phyloP scores from a whole-genome alignment of 2,797 vertebrate genomes.

The Rallus crepitans region DNA sequence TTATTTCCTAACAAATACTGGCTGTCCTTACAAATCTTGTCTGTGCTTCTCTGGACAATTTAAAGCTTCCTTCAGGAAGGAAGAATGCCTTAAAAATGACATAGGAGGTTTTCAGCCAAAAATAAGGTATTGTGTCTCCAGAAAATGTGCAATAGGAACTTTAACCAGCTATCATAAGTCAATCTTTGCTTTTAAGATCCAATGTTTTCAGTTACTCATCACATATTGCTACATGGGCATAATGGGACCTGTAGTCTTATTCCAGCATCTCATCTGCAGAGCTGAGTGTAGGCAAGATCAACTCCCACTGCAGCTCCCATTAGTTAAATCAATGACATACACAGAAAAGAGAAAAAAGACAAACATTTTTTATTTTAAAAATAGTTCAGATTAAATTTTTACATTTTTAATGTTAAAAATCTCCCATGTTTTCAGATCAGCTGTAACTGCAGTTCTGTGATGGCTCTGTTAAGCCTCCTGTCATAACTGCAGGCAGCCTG shows the following conservation, averaged over 20 bases:
- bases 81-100: neutral
- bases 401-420: neutral
- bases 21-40: neutral
- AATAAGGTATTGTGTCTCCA: neutral
- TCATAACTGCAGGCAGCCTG: neutral
- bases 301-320: neutral
- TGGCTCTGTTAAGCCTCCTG: neutral
- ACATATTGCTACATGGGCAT: neutral
- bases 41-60: neutral
- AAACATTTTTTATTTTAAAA: neutral
- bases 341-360: neutral
- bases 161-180: neutral
- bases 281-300: neutral
- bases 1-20: neutral
- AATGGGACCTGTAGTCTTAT: neutral
- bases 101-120: neutral
- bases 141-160: neutral
- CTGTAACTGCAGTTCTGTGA: neutral
- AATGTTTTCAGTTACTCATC: too few species aligned
- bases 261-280: neutral
- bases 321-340: neutral
- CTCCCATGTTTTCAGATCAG: accelerated
- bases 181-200: too few species aligned
- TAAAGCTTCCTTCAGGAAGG: neutral
- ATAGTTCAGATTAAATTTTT: neutral